phyloP scores from a whole-genome alignment of 2,113 vertebrate genomes.

The Bubalus kerabau region DNA sequence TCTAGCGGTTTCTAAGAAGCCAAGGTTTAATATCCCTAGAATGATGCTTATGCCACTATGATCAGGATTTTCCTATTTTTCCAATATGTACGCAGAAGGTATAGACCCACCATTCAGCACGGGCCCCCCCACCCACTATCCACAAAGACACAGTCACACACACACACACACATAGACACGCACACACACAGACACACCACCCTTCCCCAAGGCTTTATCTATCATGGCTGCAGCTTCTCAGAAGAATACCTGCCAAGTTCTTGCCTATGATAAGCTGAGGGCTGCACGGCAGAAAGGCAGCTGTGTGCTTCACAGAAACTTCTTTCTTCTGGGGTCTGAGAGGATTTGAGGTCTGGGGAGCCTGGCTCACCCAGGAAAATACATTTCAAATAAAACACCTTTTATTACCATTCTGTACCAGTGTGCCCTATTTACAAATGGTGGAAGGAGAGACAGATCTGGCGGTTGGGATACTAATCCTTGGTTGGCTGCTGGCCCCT shows the following conservation, averaged over 20 bases:
- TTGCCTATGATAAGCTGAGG: not conserved
- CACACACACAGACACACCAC: not conserved
- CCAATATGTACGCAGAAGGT: not conserved
- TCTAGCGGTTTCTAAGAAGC: not conserved
- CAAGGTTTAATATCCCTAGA: not conserved
- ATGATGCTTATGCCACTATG: not conserved
- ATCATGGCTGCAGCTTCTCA: not conserved
- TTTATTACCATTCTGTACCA: not conserved
- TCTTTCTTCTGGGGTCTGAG: not conserved
- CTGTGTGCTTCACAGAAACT: not conserved
- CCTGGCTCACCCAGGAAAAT: not conserved
- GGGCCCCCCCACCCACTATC: rapidly evolving
- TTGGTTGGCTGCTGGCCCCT: not conserved
- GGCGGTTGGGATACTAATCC: not conserved
- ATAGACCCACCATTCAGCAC: not conserved
- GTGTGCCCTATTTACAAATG: not conserved
- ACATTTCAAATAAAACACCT: not conserved
- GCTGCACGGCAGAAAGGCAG: not conserved
- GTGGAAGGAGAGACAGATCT: not conserved
- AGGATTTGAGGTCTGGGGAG: not conserved
- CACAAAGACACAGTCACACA: not conserved
- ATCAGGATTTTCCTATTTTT: not conserved
- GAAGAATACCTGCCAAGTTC: not conserved
- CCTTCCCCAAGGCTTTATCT: not conserved
- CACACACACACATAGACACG: not conserved